Evolutionary conservation across 2,113 vertebrate genomes (phyloP).

Genomic region (Macquaria australasica): DNA sequence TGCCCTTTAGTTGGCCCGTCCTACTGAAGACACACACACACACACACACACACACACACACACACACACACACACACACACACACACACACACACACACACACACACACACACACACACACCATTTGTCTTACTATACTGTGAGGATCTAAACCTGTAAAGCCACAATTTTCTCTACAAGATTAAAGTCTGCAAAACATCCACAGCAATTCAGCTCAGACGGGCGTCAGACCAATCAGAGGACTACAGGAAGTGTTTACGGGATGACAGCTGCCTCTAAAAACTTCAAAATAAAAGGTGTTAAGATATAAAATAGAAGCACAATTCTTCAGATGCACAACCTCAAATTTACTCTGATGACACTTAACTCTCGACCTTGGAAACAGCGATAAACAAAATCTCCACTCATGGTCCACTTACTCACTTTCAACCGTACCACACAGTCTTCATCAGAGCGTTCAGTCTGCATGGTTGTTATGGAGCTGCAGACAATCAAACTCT

Average conservation of each 20-base stretch:
- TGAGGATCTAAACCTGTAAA: neutral
- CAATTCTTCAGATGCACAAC: neutral
- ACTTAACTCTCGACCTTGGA: no score
- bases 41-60: neutral
- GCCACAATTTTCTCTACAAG: neutral
- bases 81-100: neutral
- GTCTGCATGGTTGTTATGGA: neutral
- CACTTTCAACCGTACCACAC: neutral
- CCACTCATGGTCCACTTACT: neutral
- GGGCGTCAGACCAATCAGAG: neutral
- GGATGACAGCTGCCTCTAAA: neutral
- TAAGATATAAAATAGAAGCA: neutral
- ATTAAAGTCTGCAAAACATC: neutral
- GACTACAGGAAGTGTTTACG: neutral
- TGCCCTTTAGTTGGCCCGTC: constrained; percentile 51
- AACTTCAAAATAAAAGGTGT: neutral
- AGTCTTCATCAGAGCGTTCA: no score
- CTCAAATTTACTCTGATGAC: neutral
- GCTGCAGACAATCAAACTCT: no score
- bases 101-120: neutral
- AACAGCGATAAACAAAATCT: neutral
- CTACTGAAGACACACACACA: constrained; percentile 4
- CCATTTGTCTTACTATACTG: neutral
- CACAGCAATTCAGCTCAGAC: neutral
- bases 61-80: constrained; percentile 1